Evolutionary conservation across 2,797 vertebrate species (phyloP), one percentile per base, ranked within the genome.

Genomic region (Peromyscus attwateri): DNA sequence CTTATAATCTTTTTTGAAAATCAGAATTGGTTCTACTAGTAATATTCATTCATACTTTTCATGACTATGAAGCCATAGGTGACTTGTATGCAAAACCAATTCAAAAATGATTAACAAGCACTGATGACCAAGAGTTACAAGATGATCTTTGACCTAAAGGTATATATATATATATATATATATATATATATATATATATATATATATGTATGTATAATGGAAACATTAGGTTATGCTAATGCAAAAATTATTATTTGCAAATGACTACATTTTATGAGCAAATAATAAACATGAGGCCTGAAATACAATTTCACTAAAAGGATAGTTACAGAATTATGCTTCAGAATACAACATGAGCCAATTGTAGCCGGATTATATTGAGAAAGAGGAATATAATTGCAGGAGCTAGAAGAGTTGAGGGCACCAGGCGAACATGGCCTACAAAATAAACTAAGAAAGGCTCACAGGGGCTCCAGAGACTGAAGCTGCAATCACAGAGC

Each of bases 41-140:
- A 40, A 4, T 85, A 82, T 64, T 92, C 49, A 70, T 80, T 83
- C 81, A n/a, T 71, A 79, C n/a, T 95, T 62, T 40, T 84, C 25
- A 87, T 66, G 43, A 66, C 25, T 92, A 92, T 92, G n/a, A 49
- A 87, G 12, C 2, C 70, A 87, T 94, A 46, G 14, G 21, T 93
- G n/a, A 25, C 4, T 71, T 71, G 2, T 76, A 43, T 66, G 37
- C 60, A 46, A 46, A 84, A 60, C 21, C 5, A 40, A 71, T 94
- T 96, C 37, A 81, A 85, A 93, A 90, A 68, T 82, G 31, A 64
- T 91, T 82, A 80, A 68, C 5, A n/a, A 95, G 85, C 31, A 70
- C n/a, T 40, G 70, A 64, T 60, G 17, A 80, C 66, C 14, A 17
- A 84, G 13, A 64, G 6, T 9, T 34, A 75, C 14, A 83, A 83